Conservation (phyloP, 2,113 vertebrate species). For the Periophthalmus modestus region DNA sequence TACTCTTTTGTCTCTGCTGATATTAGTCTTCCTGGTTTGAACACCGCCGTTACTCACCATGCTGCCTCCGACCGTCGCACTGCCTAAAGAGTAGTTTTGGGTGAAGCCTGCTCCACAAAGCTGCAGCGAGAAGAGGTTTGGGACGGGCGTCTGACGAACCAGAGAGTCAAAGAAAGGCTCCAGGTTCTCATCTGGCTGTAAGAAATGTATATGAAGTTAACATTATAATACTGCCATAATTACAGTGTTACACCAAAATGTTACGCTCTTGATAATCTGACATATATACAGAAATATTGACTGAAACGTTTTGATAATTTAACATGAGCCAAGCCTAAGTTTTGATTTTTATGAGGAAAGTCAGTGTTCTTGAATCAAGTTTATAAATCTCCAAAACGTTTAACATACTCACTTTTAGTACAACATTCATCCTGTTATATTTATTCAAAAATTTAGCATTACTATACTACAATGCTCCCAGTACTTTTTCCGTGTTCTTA, state of each 20-base stretch:
- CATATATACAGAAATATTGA: too few species aligned
- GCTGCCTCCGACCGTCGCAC: slow-evolving; percentile 92
- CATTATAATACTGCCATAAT: neutral
- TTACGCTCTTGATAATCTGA: too few species aligned
- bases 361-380: too few species aligned
- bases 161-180: slow-evolving; percentile 98
- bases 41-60: slow-evolving; percentile 81
- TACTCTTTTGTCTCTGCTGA: neutral
- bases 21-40: neutral
- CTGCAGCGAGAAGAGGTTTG: slow-evolving; percentile 96
- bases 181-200: slow-evolving; percentile 89
- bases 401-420: too few species aligned
- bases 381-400: too few species aligned
- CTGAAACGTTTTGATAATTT: too few species aligned
- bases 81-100: slow-evolving; percentile 85
- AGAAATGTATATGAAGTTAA: neutral
- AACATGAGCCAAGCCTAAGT: too few species aligned
- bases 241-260: neutral
- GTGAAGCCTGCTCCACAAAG: slow-evolving; percentile 91
- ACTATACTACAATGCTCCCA: neutral
- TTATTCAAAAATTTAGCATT: too few species aligned
- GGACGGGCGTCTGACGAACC: slow-evolving; percentile 90
- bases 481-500: slow-evolving; percentile 55
- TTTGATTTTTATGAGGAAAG: too few species aligned
- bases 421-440: too few species aligned